Conservation (phyloP, 2,113 vertebrate genomes). For the Hippocampus abdominalis region DNA sequence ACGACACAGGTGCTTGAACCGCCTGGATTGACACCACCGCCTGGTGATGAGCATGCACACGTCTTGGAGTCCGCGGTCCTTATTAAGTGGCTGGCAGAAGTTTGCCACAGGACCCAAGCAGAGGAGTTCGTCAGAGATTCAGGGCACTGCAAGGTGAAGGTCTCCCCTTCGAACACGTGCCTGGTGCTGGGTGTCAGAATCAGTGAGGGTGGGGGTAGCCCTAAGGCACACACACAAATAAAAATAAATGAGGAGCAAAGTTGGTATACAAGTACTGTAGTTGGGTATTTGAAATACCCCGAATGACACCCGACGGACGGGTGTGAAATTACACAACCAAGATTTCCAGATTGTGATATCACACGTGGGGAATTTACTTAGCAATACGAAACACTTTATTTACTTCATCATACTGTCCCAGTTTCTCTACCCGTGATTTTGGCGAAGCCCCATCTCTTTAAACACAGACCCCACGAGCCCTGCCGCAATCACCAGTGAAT, state of each 20-base stretch:
- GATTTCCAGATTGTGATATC: background rate
- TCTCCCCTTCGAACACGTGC: constrained; percentile 41
- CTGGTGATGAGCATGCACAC: constrained; percentile 33
- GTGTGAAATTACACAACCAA: background rate
- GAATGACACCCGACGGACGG: background rate
- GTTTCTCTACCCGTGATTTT: no score
- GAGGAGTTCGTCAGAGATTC: constrained; percentile 17
- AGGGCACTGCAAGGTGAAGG: constrained; percentile 50
- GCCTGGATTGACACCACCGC: constrained; percentile 12
- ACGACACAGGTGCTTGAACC: constrained; percentile 14
- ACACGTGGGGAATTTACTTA: no score
- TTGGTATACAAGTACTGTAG: background rate
- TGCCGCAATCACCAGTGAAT: no score
- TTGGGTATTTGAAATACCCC: background rate
- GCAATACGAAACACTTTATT: no score
- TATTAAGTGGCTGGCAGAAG: background rate
- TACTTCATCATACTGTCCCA: no score
- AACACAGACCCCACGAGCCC: no score
- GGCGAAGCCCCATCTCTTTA: no score
- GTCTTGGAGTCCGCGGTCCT: background rate
- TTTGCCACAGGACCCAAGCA: constrained; percentile 44
- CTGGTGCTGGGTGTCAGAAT: constrained; percentile 48
- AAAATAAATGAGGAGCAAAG: background rate
- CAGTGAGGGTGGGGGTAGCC: constrained; percentile 25
- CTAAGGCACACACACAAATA: constrained; percentile 24